These are phyloP conservation scores for Prunella himalayana DNA, from an alignment of 2,113 vertebrate species.

Conservation along the genomic window DNA sequence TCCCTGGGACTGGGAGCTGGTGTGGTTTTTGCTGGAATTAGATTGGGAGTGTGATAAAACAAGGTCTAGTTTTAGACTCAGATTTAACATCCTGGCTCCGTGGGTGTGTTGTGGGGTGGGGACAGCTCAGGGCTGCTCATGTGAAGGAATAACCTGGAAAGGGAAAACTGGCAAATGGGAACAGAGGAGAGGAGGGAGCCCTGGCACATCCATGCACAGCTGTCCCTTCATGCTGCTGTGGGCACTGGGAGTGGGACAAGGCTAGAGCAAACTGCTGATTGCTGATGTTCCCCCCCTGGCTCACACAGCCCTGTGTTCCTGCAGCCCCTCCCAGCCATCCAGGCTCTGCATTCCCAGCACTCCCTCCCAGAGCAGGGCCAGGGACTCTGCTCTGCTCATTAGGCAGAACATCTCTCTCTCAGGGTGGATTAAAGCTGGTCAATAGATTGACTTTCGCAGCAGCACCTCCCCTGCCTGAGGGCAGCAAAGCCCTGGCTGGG, in stretches of 20 bases:
- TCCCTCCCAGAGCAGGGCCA: accelerated
- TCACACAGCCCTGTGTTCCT: neutral
- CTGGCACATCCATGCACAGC: neutral
- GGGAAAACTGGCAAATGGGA: neutral
- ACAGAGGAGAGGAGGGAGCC: neutral
- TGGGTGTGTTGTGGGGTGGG: too few relatives aligned
- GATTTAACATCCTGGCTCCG: neutral
- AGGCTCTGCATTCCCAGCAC: neutral
- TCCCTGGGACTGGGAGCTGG: accelerated
- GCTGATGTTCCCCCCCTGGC: neutral
- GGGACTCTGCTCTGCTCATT: neutral
- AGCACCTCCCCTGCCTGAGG: neutral
- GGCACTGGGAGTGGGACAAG: neutral
- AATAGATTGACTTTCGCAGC: neutral
- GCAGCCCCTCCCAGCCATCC: neutral
- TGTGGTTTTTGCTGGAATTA: neutral
- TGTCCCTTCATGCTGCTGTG: neutral
- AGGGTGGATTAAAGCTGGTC: neutral
- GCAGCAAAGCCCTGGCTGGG: neutral
- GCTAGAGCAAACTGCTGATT: too few relatives aligned
- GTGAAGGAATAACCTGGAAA: neutral
- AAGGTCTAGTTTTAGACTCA: neutral
- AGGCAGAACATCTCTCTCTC: neutral
- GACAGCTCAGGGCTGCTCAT: neutral
- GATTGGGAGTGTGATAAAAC: neutral